Base-by-base conservation (phyloP, 2,113 vertebrate genomes). In the Morphnarchus princeps region DNA sequence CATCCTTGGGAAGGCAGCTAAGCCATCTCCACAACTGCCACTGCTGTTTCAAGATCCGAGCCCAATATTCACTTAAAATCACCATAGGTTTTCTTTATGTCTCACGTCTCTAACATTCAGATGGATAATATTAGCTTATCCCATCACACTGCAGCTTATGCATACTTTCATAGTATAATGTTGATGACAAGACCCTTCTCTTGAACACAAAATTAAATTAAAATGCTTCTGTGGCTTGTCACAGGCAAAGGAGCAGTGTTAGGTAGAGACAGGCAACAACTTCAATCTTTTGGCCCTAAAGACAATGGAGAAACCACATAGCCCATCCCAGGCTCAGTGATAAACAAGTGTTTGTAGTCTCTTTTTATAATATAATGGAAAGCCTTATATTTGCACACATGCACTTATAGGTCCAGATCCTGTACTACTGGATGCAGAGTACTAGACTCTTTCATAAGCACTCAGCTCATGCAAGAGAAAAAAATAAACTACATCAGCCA, bases 1-100 rank as follows among this genome's bases (percentile, higher is more conserved):
- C 24, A 42, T 24, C 24, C 22, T 21, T 4, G 1, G 29, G 20
- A 71, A 55, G 70, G 43, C 57, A 87, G 54, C 40, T 57, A 82
- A 63, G 52, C 20, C 71, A 34, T 31, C 70, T 18, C 49, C 57
- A 66, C 54, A 62, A 47, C 21, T 47, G 34, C 52, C 45, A 50
- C n/a, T 0, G 0, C 42, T 61, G 31, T 11, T 62, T 81, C 50
- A 49, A 65, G 42, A 66, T 40, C 3, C 20, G 19, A 58, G 47
- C 24, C 58, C 3, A 7, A 16, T 9, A 21, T 10, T 52, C 13
- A 16, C 13, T 52, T n/a, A 4, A 59, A 55, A 66, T 34, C 34
- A 69, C 16, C 28, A 38, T 0, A 38, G 21, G 61, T 77, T 87
- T 90, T 76, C 50, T 76, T 73, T 25, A 52, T 1, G 0, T 42